phyloP scores from a whole-genome alignment of 2,888 invertebrate genomes.

The Amaurobius ferox region DNA sequence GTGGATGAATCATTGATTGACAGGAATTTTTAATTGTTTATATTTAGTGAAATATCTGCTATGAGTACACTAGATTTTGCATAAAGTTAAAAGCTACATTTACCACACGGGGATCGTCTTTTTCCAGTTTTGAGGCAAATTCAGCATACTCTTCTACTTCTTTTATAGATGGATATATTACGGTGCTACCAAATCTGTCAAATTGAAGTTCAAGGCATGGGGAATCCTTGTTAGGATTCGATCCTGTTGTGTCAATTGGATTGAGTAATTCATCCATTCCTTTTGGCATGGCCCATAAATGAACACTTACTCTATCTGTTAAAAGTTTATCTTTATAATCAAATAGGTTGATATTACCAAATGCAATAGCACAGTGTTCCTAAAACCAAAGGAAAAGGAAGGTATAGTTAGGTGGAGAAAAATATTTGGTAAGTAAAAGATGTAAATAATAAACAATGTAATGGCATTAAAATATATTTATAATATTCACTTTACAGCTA shows the following conservation, averaged over 20 bases:
- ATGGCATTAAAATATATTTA: no score
- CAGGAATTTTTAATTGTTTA: no score
- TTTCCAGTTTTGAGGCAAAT: conserved; percentile 64
- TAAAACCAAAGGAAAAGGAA: conserved; percentile 73
- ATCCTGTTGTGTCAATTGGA: conserved; percentile 75
- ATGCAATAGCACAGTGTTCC: conserved; percentile 80
- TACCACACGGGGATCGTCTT: conserved; percentile 14
- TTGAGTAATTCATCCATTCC: conserved; percentile 76
- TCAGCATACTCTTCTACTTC: conserved; percentile 78
- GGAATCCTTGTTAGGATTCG: conserved; percentile 78
- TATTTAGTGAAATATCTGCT: no score
- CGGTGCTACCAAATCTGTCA: conserved; percentile 76
- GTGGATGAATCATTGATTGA: no score
- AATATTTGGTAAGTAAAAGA: no score
- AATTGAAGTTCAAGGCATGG: conserved; percentile 78
- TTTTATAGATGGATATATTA: conserved; percentile 78
- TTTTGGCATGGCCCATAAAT: conserved; percentile 79
- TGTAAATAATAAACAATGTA: no score
- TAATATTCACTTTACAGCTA: no score
- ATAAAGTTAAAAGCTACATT: no score
- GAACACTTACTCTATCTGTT: conserved; percentile 79
- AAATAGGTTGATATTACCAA: conserved; percentile 81
- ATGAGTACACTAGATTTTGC: no score
- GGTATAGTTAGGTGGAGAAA: no score
- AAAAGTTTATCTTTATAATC: conserved; percentile 80